phyloP scores from a whole-genome alignment of 2,113 vertebrate species.

The Columbina picui region DNA sequence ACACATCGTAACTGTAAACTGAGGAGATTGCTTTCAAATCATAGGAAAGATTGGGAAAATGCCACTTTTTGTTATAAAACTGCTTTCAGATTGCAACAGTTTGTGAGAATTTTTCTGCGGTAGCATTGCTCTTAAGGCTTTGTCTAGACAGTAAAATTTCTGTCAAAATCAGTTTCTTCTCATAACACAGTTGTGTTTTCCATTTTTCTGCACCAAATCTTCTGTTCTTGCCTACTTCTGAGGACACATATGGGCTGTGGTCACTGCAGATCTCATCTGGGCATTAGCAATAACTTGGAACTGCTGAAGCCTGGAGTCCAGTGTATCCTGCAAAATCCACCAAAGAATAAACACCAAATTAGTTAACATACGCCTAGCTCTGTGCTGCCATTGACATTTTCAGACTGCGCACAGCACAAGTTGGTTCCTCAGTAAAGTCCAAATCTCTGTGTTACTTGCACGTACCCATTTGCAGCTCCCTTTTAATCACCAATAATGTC shows the following conservation, averaged over 20 bases:
- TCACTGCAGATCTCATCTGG: background rate
- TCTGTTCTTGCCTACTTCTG: background rate
- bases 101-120: background rate
- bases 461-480: fast-evolving
- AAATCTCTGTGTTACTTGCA: background rate
- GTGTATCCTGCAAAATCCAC: background rate
- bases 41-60: background rate
- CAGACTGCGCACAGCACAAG: background rate
- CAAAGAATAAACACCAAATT: background rate
- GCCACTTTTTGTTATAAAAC: background rate
- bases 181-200: background rate
- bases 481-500: background rate
- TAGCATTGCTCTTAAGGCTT: background rate
- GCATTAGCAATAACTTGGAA: fast-evolving
- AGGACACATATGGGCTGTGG: background rate
- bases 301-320: background rate
- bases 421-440: background rate
- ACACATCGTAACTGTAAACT: fast-evolving
- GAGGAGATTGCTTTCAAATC: background rate
- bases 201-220: background rate
- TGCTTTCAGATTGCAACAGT: background rate
- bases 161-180: background rate
- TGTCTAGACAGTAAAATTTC: background rate
- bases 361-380: fast-evolving
- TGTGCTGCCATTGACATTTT: background rate